Percentiles rank a stretch among this genome's conserved stretches.
Conservation (phyloP, 30 jellyfish, hydroid and myxozoan genomes). For the Calvadosia cruxmelitensis region DNA sequence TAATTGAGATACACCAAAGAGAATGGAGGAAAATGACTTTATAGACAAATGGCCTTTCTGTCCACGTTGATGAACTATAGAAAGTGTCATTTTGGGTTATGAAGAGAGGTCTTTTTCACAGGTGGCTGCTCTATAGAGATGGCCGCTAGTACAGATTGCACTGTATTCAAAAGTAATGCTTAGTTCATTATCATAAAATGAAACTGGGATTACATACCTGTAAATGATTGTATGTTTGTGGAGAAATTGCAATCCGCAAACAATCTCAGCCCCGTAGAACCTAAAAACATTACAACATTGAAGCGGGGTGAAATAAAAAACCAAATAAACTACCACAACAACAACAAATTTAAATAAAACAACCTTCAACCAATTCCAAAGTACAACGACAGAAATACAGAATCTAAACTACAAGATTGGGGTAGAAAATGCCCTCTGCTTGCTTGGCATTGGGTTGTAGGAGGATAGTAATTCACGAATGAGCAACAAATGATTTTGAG, state of each 20-base stretch:
- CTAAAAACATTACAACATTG: too few relatives aligned
- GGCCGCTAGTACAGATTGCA: background rate
- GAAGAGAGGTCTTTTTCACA: background rate
- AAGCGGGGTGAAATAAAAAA: too few relatives aligned
- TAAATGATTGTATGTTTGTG: constrained; percentile 69
- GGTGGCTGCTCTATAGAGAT: constrained; percentile 1
- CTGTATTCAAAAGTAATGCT: background rate
- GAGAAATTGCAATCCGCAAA: constrained; percentile 91
- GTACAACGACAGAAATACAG: background rate
- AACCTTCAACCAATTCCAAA: background rate
- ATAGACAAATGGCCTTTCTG: background rate
- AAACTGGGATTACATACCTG: constrained; percentile 33
- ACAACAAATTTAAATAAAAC: constrained; percentile 3
- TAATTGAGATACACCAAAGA: too few relatives aligned
- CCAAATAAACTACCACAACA: background rate
- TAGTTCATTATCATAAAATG: background rate
- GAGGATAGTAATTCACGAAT: too few relatives aligned
- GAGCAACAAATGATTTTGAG: too few relatives aligned
- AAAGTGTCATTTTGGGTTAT: background rate
- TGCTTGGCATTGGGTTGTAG: too few relatives aligned
- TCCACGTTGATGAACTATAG: background rate
- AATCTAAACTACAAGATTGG: too few relatives aligned
- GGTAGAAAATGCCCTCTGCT: too few relatives aligned
- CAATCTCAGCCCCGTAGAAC: constrained; percentile 94
- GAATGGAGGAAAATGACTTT: too few relatives aligned